A percentile compares a stretch with the other conserved stretches of the same genome.
Evolutionary conservation across 2,113 vertebrate species (phyloP).

Genomic region (Chelonoidis abingdonii): DNA sequence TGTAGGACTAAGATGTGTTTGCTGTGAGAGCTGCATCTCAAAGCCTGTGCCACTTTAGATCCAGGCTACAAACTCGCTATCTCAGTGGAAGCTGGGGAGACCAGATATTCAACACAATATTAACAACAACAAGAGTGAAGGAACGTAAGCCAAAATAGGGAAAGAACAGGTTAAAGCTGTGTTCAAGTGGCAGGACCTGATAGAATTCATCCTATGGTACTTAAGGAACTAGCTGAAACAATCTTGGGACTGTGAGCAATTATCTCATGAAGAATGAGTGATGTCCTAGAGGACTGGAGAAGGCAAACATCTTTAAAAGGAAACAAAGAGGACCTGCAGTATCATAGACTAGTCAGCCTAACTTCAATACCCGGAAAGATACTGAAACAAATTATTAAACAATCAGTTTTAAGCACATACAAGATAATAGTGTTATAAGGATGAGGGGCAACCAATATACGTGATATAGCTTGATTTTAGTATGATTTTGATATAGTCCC

Average conservation of each 20-base stretch:
- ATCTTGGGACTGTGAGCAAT: not conserved
- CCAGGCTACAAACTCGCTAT: not conserved
- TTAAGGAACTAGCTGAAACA: not conserved
- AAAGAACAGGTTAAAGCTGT: not conserved
- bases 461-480: not conserved
- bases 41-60: not conserved
- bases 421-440: not conserved
- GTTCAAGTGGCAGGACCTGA: not conserved
- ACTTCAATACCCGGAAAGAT: not conserved
- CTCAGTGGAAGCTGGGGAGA: not conserved
- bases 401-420: not conserved
- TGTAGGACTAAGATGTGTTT: accelerated
- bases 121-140: not conserved
- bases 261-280: not conserved
- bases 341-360: not conserved
- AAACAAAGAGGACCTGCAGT: not conserved
- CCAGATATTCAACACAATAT: not conserved
- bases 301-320: not conserved
- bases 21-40: not conserved
- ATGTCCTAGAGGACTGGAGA: not conserved
- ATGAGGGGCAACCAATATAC: not conserved
- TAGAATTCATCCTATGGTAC: not conserved
- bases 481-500: not conserved
- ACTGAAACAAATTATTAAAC: not conserved
- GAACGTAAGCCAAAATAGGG: not conserved